phyloP scores from a whole-genome alignment of 2,888 invertebrate species.

The Lasioglossum oenotherae region DNA sequence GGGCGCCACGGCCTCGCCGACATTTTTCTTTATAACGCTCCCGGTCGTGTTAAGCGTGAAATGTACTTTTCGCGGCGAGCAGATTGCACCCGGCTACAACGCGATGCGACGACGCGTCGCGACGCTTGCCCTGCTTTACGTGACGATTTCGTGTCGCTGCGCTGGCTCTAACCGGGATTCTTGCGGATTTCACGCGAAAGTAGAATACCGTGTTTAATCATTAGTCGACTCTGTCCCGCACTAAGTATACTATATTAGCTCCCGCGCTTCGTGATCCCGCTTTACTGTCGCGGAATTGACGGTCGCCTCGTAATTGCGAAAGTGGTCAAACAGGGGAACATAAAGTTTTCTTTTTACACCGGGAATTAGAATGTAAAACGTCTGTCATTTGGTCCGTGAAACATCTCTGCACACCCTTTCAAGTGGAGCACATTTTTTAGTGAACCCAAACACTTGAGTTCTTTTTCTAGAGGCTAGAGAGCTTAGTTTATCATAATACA shows the following conservation, averaged over 20 bases:
- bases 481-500: too few relatives aligned
- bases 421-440: neutral
- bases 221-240: neutral
- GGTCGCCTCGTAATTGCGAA: neutral
- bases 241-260: slow-evolving; percentile 4
- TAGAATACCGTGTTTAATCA: slow-evolving; percentile 14
- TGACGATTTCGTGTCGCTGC: neutral
- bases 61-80: slow-evolving; percentile 25
- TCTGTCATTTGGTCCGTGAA: neutral
- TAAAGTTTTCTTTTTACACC: neutral
- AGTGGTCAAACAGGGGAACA: neutral
- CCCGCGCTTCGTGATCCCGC: neutral
- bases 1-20: slow-evolving; percentile 4
- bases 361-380: neutral
- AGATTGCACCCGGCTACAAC: slow-evolving; percentile 27
- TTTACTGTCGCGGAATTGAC: neutral
- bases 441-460: neutral
- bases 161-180: neutral
- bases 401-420: neutral
- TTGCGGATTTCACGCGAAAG: slow-evolving; percentile 3
- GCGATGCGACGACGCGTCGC: neutral
- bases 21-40: slow-evolving; percentile 40
- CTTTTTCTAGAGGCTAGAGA: neutral
- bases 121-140: neutral
- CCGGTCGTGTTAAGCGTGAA: slow-evolving; percentile 27